Base-by-base conservation (phyloP, 2,888 invertebrate genomes). In the Bembecia ichneumoniformis region DNA sequence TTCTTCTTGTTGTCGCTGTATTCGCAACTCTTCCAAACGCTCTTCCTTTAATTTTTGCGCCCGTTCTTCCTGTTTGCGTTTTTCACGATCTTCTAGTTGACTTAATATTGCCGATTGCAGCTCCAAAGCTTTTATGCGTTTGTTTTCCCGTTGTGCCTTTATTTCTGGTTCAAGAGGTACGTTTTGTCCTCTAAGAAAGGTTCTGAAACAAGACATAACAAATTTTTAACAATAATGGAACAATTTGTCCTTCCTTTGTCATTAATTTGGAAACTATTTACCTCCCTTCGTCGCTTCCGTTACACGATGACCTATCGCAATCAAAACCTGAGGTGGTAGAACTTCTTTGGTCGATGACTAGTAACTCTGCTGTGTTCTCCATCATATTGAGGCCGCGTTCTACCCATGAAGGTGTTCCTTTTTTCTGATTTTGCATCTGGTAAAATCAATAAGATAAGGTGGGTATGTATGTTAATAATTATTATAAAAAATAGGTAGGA, bases 151-250 rank as follows among this genome's bases (percentile, higher is more conserved):
- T 74, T 97, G 95, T 7, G 93, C 93, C 59, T 94, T 84, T 49
- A 94, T 91, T 57, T 91, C 90, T 1, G 94, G 92, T 70, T 96
- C 96, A 50, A 96, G 72, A 0, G 93, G 94, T 13, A 92, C 91
- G 77, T 96, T 96, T 82, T 96, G 96, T 7, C 97, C 97, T 57
- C 96, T 89, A 46, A 96, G 80, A 77, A 92, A 93, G 43, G 93
- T 92, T 57, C 88, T 88, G 73, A n/a, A 74, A 75, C 14, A n/a
- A 40, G 40, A 7, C 28, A 9, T 28, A n/a, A 28, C 9, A 9
- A 28, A 28, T 28, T 7, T 20, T 20, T 9, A 7, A 28, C 28
- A 0, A 7, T 28, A 28, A 28, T 3, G 28, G 28, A 28, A 35
- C 35, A 35, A 35, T 7, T 43, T 34, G 28, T 46, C n/a, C n/a